Percentiles rank a stretch among this genome's conserved stretches.
These are phyloP conservation scores for Atta cephalotes DNA, from an alignment of 1,140 invertebrate species.

Conservation along the genomic window DNA sequence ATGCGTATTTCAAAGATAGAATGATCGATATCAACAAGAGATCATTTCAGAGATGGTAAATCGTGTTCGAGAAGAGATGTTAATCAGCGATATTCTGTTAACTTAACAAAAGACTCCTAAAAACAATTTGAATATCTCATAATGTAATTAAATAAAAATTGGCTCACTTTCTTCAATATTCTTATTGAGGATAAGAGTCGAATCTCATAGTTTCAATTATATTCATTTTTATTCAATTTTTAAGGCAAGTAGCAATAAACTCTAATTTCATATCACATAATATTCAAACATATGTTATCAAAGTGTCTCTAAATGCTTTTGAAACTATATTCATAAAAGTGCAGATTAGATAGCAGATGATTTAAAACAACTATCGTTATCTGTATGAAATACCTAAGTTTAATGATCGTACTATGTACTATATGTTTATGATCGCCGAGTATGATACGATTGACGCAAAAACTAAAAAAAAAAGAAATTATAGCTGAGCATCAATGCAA, in stretches of 20 bases:
- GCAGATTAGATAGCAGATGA: constrained; percentile 48
- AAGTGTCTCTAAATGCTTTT: constrained; percentile 15
- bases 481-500: constrained; percentile 27
- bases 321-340: constrained; percentile 23
- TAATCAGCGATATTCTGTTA: constrained; percentile 38
- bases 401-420: constrained; percentile 35
- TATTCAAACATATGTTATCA: constrained; percentile 20
- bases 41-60: constrained; percentile 59
- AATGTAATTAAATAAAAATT: background rate
- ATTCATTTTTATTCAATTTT: background rate
- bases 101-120: constrained; percentile 17
- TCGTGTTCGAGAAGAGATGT: constrained; percentile 34
- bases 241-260: background rate
- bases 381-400: constrained; percentile 19
- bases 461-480: constrained; percentile 34
- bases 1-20: constrained; percentile 63
- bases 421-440: constrained; percentile 26
- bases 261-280: background rate
- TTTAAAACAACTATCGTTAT: constrained; percentile 42
- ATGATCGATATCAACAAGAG: constrained; percentile 63
- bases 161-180: no score
- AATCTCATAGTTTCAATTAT: background rate
- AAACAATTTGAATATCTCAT: background rate
- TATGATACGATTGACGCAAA: constrained; percentile 38
- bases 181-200: no score